phyloP scores from a whole-genome alignment of 1,140 invertebrate genomes.

The Eurosta solidaginis region DNA sequence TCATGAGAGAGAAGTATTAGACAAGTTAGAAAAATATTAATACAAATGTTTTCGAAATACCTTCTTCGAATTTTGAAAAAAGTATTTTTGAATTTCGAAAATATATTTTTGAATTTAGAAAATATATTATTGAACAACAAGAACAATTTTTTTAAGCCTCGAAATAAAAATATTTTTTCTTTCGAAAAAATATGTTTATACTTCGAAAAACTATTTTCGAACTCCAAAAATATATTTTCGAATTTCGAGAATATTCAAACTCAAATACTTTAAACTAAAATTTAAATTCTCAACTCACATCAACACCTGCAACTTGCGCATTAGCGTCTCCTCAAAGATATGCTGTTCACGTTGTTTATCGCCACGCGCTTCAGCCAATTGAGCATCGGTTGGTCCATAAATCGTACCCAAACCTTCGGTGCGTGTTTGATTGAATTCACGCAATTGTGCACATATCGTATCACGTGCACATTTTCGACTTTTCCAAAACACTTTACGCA shows the following conservation, averaged over 20 bases:
- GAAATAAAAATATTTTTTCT: no score
- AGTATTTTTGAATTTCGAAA: no score
- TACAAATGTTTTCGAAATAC: background rate
- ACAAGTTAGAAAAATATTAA: background rate
- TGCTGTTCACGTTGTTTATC: slow-evolving; percentile 81
- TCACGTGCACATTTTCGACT: slow-evolving; percentile 83
- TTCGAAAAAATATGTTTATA: no score
- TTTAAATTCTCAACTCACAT: slow-evolving; percentile 63
- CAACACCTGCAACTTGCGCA: slow-evolving; percentile 74
- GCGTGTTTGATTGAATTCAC: slow-evolving; percentile 88
- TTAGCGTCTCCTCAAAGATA: slow-evolving; percentile 74
- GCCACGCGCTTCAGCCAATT: slow-evolving; percentile 77
- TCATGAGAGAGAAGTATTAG: slow-evolving; percentile 39
- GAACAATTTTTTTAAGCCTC: no score
- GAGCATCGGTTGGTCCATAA: slow-evolving; percentile 84
- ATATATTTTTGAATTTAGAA: no score
- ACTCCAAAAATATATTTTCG: no score
- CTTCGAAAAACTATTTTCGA: no score
- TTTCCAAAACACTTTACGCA: slow-evolving; percentile 87
- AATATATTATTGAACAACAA: no score
- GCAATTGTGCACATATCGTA: slow-evolving; percentile 82
- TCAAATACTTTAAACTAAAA: background rate
- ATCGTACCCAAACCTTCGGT: slow-evolving; percentile 87
- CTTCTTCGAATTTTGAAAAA: background rate
- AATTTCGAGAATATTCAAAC: no score